Evolutionary conservation across 2,888 invertebrate species (phyloP), one percentile per base, ranked within the genome.

Genomic region (Cecidostiba fungosa): DNA sequence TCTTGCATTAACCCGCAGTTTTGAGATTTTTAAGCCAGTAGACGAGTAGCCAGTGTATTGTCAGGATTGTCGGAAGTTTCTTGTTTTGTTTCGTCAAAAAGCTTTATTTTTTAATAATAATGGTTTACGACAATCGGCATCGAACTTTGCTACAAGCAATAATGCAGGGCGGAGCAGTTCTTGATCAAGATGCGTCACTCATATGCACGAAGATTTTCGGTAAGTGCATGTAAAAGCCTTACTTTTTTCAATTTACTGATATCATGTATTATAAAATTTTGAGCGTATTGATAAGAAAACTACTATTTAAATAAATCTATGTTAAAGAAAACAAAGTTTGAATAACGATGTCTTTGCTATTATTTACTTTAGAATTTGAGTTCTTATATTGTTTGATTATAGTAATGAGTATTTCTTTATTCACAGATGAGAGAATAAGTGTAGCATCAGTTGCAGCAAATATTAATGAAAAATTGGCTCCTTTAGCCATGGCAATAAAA

Each of bases 391-490:
- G 3, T 50, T 19, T 16, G 3, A 50, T 19, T 4, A 59, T 6
- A 59, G 19, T 59, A 6, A 59, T 59, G 8, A 5, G 8, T 59
- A 54, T 54, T 23, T 14, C 74, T 76, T 32, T 16, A 78, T 74
- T 84, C 89, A 69, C 77, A 92, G 92, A 88, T 36, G 69, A 88
- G 54, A 79, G 88, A n/a, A 80, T 89, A 12, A 72, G 79, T 23
- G 43, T 85, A 0, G 1, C 76, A 29, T 14, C 88, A 72, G 74
- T 91, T 79, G 86, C 88, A 70, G 85, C 77, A 4, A 14, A 81
- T n/a, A 92, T 93, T 59, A 93, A 93, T 82, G 66, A 85, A 14
- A 80, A 90, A 47, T 85, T 93, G 74, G 87, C 89, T 23, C 87
- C 89, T 14, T 78, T 92, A 23, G 89, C 88, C 23, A 91, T 92